Conservation (phyloP, 2,113 vertebrate genomes). For the Nestor notabilis region DNA sequence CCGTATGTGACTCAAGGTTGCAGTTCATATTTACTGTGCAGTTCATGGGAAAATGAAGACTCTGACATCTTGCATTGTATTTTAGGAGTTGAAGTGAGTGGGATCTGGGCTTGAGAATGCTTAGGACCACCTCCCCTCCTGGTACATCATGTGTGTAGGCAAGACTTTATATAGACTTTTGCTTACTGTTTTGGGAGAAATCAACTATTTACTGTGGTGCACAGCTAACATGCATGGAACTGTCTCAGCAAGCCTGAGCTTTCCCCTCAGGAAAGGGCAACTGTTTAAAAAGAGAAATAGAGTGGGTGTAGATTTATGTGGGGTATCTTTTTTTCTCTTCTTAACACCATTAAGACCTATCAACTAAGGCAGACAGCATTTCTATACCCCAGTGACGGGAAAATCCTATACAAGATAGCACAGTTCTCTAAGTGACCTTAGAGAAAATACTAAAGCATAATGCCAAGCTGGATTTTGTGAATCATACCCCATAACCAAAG, state of each 20-base stretch:
- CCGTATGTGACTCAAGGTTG: background rate
- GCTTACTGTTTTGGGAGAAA: background rate
- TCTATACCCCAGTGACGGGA: background rate
- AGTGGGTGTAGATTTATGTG: background rate
- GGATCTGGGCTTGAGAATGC: background rate
- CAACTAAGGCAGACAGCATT: background rate
- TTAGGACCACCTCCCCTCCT: background rate
- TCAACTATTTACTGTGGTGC: background rate
- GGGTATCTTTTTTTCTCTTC: background rate
- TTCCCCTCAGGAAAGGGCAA: background rate
- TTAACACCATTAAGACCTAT: background rate
- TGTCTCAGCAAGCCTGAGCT: background rate
- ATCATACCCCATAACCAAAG: background rate
- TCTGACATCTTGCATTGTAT: background rate
- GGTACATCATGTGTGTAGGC: background rate
- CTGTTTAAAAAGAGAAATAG: background rate
- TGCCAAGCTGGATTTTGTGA: background rate
- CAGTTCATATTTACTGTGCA: background rate
- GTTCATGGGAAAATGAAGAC: background rate
- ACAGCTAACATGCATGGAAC: background rate
- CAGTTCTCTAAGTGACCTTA: background rate
- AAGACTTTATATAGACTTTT: background rate
- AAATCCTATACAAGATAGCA: background rate
- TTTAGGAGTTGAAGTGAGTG: background rate
- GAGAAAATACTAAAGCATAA: background rate